Base-by-base conservation (phyloP, 1,140 invertebrate species). In the Fopius arisanus region DNA sequence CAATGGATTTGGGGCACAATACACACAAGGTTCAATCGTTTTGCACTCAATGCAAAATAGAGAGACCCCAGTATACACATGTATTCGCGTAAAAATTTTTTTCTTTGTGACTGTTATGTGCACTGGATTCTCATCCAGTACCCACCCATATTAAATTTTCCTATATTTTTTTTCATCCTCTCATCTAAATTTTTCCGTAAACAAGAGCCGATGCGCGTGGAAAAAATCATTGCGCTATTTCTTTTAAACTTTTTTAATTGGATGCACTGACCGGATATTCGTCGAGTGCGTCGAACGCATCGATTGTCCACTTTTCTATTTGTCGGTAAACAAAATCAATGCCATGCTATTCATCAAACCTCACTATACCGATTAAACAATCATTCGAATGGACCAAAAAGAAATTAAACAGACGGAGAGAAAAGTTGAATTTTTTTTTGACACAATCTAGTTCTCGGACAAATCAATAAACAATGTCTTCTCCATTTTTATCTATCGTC, bases 131-230 rank as follows among this genome's bases (percentile, higher is more conserved):
- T 59, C 54, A 26, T 59, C 19, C 10, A 59, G 23, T 59, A 23
- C 10, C 48, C 2, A 21, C 33, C 14, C 29, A n/a, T 33, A 31
- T 65, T 16, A 65, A 29, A 65, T 65, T 19, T 31, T 3, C 29
- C 29, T 19, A 28, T n/a, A n/a, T n/a, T 33, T 65, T 65, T 65
- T 65, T 65, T 65, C 29, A 23, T 65, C 28, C 1, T 29, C 26
- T 59, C 43, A 5, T 59, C 23, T 21, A 14, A 59, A 59, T 59
- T 67, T 41, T 26, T 67, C 29, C 63, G 63, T 23, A 68, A 21
- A 41, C 66, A 43, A 26, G 33, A 68, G 66, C 43, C 66, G 63
- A 41, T 68, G 19, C 66, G 33, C 7, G 21, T 37, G 63, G 7
- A 26, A n/a, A 66, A 31, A 66, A 28, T 59, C 2, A 59, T 59